These are phyloP conservation scores for Pseudotriccus pelzelni DNA, from an alignment of 2,797 vertebrate species.

Conservation along the genomic window DNA sequence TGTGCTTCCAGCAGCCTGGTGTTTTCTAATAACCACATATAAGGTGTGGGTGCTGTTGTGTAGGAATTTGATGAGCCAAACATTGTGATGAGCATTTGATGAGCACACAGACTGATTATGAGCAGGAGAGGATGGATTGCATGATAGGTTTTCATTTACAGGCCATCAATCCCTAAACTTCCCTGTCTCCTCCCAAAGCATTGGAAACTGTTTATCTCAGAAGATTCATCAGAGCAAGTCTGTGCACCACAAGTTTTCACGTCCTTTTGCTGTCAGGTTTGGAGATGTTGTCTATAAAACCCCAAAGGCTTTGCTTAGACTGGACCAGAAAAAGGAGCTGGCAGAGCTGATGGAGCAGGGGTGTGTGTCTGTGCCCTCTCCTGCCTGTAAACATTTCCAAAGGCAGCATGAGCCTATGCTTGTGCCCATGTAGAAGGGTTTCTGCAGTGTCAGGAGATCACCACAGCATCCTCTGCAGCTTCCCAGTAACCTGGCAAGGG, in stretches of 20 bases:
- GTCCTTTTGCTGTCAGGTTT: background rate
- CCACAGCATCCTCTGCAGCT: background rate
- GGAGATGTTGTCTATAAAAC: background rate
- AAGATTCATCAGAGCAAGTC: background rate
- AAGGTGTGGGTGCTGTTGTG: background rate
- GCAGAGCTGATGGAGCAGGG: background rate
- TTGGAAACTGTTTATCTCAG: background rate
- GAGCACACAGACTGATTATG: background rate
- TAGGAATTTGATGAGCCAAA: background rate
- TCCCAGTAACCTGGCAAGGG: background rate
- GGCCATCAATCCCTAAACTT: background rate
- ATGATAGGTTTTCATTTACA: background rate
- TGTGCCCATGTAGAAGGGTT: background rate
- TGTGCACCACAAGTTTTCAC: background rate
- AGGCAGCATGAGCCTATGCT: background rate
- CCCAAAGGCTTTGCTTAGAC: background rate
- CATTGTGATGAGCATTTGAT: background rate
- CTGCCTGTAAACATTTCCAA: background rate
- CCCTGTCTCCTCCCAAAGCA: background rate
- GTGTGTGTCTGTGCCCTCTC: background rate
- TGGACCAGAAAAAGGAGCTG: background rate
- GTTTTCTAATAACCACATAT: background rate
- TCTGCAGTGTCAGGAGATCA: background rate
- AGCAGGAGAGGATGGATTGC: background rate
- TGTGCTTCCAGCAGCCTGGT: background rate